These are phyloP conservation scores for Scatophagus argus DNA, from an alignment of 2,113 vertebrate genomes.

Conservation along the genomic window DNA sequence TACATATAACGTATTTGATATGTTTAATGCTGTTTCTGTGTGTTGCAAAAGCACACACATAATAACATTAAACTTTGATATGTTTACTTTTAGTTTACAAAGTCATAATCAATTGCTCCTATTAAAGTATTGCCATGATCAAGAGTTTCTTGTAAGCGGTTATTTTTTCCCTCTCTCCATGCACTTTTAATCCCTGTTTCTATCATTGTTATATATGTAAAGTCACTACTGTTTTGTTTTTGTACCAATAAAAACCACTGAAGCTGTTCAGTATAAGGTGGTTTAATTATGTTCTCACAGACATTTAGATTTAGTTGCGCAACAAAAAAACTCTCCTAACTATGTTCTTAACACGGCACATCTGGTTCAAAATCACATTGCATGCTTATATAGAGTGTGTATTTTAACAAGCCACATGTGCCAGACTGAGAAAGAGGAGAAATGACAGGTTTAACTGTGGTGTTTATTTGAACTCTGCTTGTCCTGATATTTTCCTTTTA, in stretches of 20 bases:
- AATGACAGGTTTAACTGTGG: background rate
- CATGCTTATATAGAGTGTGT: background rate
- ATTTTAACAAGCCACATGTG: background rate
- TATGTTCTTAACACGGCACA: background rate
- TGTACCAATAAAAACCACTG: too few relatives aligned
- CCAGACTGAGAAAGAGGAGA: background rate
- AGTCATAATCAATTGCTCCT: background rate
- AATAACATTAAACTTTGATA: background rate
- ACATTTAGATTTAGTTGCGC: too few relatives aligned
- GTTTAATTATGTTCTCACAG: background rate
- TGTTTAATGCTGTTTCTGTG: background rate
- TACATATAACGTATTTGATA: background rate
- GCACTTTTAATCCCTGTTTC: too few relatives aligned
- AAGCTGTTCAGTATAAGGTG: background rate
- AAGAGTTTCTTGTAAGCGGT: conserved; percentile 11
- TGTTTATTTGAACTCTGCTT: background rate
- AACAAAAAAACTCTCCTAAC: too few relatives aligned
- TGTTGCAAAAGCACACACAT: background rate
- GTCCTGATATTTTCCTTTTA: background rate
- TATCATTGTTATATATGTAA: too few relatives aligned
- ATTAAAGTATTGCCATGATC: conserved; percentile 5
- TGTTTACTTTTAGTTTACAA: background rate
- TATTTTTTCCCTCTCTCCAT: too few relatives aligned
- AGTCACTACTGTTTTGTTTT: too few relatives aligned
- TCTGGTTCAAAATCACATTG: too few relatives aligned